Evolutionary conservation across 2,888 invertebrate species (phyloP).

Genomic region (Netelia melanura): DNA sequence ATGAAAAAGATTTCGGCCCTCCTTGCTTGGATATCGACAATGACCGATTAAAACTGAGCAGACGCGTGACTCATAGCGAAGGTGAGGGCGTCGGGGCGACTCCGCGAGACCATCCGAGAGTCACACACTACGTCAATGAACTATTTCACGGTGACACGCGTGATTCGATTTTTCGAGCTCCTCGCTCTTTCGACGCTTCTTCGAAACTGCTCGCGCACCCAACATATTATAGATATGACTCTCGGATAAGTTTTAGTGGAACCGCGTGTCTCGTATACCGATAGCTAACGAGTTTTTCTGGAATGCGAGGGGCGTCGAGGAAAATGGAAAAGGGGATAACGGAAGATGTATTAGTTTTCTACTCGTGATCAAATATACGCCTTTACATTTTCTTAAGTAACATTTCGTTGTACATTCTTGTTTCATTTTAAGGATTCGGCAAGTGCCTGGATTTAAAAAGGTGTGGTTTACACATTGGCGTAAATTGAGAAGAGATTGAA

Average conservation of each 20-base stretch:
- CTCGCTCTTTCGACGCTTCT: slow-evolving; percentile 22
- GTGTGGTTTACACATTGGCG: too few relatives aligned
- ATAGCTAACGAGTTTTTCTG: too few relatives aligned
- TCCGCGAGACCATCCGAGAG: slow-evolving; percentile 47
- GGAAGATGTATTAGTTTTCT: too few relatives aligned
- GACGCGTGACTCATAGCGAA: slow-evolving; percentile 68
- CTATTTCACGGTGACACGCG: background rate
- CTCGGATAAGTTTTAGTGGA: background rate
- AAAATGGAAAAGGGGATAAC: too few relatives aligned
- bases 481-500: too few relatives aligned
- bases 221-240: slow-evolving; percentile 6
- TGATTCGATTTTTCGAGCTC: background rate
- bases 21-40: slow-evolving; percentile 29
- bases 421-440: too few relatives aligned
- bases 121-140: slow-evolving; percentile 17
- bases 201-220: background rate
- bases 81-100: slow-evolving; percentile 64
- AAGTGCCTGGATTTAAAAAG: too few relatives aligned
- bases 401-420: too few relatives aligned
- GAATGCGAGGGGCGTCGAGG: too few relatives aligned
- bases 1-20: background rate
- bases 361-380: too few relatives aligned
- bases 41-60: slow-evolving; percentile 63
- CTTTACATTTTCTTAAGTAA: too few relatives aligned
- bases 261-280: background rate